Evolutionary conservation across 2,888 invertebrate species (phyloP).

Genomic region (Chloroclysta siterata): DNA sequence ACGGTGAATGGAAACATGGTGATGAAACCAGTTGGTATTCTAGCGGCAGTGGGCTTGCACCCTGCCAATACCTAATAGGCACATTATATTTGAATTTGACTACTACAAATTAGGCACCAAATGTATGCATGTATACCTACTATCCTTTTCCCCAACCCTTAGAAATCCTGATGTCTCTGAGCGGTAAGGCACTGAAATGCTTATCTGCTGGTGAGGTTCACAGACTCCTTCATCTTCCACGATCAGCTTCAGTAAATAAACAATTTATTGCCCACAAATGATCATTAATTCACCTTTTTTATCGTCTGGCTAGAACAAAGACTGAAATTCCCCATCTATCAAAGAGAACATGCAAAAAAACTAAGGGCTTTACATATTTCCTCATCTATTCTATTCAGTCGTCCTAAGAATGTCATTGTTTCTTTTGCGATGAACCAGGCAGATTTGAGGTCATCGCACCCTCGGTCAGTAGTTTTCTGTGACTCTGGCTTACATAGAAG

Average conservation of each 20-base stretch:
- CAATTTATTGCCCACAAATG: not conserved
- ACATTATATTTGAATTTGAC: too few relatives aligned
- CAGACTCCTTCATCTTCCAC: not conserved
- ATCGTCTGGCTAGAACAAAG: constrained; percentile 9
- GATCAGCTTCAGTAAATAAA: not conserved
- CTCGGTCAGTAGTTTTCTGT: constrained; percentile 19
- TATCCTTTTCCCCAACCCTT: too few relatives aligned
- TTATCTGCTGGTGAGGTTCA: not conserved
- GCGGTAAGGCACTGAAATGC: too few relatives aligned
- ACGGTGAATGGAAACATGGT: too few relatives aligned
- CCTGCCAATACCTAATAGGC: too few relatives aligned
- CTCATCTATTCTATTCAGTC: constrained; percentile 3
- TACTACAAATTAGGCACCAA: too few relatives aligned
- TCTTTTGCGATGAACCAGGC: constrained; percentile 27
- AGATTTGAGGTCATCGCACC: constrained; percentile 32
- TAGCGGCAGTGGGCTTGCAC: too few relatives aligned
- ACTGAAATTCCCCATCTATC: constrained; percentile 2
- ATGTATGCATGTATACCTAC: too few relatives aligned
- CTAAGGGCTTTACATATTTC: constrained; percentile 9
- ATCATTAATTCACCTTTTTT: not conserved
- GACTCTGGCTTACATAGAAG: not conserved
- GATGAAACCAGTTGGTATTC: too few relatives aligned
- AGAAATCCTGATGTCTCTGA: too few relatives aligned
- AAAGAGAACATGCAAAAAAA: constrained; percentile 8
- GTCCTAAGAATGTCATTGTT: constrained; percentile 32